These are phyloP conservation scores for Erpornis zantholeuca DNA, from an alignment of 2,113 vertebrate genomes.

Conservation along the genomic window DNA sequence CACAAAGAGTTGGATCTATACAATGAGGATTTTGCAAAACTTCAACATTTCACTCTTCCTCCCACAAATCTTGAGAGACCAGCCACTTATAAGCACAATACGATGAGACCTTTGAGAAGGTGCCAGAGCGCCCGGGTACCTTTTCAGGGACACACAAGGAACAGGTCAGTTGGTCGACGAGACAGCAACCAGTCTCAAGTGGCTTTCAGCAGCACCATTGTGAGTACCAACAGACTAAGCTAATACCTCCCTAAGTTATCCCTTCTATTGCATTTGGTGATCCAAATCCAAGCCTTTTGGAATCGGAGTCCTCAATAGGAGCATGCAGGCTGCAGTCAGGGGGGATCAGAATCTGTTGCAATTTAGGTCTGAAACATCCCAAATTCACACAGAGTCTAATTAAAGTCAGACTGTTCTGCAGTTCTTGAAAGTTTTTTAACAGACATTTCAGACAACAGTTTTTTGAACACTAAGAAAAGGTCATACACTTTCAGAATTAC, in stretches of 20 bases:
- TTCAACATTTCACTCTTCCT: slow-evolving; percentile 49
- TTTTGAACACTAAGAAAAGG: neutral
- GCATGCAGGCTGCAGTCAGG: neutral
- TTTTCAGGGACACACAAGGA: slow-evolving; percentile 58
- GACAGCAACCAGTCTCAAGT: slow-evolving; percentile 66
- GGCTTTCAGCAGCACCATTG: slow-evolving; percentile 79
- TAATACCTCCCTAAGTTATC: neutral
- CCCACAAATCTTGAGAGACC: neutral
- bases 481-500: neutral
- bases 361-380: neutral
- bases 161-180: slow-evolving; percentile 2
- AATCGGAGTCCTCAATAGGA: fast-evolving
- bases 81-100: neutral
- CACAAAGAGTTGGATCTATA: slow-evolving; percentile 69
- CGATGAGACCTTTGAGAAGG: slow-evolving; percentile 40
- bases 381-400: neutral
- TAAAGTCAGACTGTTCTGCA: neutral
- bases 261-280: neutral
- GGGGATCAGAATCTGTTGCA: neutral
- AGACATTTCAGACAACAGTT: neutral
- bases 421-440: neutral
- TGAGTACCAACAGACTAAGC: slow-evolving; percentile 59
- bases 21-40: slow-evolving; percentile 55
- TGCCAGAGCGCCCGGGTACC: slow-evolving; percentile 69
- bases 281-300: neutral